Conservation (phyloP, 2,888 invertebrate species). For the Rhorus exstirpatorius region DNA sequence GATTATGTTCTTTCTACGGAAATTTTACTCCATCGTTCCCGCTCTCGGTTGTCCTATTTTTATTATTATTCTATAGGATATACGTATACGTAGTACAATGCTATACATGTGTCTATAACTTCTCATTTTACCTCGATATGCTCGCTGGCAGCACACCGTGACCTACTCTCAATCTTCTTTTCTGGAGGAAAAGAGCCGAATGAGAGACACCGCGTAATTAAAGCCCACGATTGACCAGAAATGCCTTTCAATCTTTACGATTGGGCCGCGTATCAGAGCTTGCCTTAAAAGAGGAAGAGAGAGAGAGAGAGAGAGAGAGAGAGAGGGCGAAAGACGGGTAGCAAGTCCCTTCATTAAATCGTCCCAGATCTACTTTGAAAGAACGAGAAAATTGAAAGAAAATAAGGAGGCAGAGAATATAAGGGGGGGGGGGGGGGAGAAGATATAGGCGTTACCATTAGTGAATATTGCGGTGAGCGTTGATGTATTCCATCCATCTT, state of each 20-base stretch:
- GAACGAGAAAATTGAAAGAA: no score
- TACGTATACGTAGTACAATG: no score
- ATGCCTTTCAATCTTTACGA: slow-evolving; percentile 67
- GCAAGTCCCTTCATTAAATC: no score
- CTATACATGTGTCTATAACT: slow-evolving; percentile 34
- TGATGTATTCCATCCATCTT: no score
- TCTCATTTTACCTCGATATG: slow-evolving; percentile 44
- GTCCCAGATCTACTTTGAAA: no score
- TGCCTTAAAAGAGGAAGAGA: slow-evolving; percentile 4
- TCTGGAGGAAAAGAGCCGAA: slow-evolving; percentile 63
- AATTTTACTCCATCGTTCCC: slow-evolving; percentile 39
- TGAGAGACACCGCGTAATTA: slow-evolving; percentile 51
- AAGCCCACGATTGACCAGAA: slow-evolving; percentile 66
- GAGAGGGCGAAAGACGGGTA: no score
- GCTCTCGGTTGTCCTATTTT: background rate
- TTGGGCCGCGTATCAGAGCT: slow-evolving; percentile 34
- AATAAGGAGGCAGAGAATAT: no score
- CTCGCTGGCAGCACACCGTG: background rate
- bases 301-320: no score
- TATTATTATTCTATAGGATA: slow-evolving; percentile 42
- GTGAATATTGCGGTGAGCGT: no score
- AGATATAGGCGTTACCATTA: no score
- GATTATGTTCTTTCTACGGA: slow-evolving; percentile 21
- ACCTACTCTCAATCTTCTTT: slow-evolving; percentile 56
- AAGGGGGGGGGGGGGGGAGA: no score